A percentile compares a stretch with the other conserved stretches of the same genome.
These are phyloP conservation scores for Polylopha cassiicola DNA, from an alignment of 2,888 invertebrate genomes.

Conservation along the genomic window DNA sequence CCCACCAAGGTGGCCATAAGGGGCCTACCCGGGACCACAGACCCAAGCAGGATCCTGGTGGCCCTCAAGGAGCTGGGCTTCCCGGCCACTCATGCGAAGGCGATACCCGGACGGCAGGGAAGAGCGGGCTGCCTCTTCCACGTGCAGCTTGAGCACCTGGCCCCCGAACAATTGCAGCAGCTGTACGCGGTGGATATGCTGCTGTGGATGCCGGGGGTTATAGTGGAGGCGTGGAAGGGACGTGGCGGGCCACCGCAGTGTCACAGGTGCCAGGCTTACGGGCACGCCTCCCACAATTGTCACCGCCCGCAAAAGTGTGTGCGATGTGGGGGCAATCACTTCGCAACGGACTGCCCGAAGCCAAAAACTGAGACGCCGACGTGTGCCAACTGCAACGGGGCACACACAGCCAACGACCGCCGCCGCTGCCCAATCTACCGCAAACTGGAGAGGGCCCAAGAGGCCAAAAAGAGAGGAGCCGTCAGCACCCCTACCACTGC, in stretches of 20 bases:
- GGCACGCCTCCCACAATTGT: constrained; percentile 4
- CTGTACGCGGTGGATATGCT: neutral
- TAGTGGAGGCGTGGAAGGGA: neutral
- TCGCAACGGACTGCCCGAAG: neutral
- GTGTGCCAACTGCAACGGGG: neutral
- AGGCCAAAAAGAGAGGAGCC: too few relatives aligned
- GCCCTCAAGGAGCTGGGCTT: too few relatives aligned
- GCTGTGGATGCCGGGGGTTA: neutral
- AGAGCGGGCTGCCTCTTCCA: neutral
- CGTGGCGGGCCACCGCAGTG: neutral
- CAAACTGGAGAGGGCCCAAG: too few relatives aligned
- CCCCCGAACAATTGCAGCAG: too few relatives aligned
- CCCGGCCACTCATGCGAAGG: too few relatives aligned
- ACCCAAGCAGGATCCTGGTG: too few relatives aligned
- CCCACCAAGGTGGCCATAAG: too few relatives aligned
- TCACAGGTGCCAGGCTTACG: constrained; percentile 5
- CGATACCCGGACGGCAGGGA: neutral
- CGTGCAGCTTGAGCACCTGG: neutral
- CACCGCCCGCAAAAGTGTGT: constrained; percentile 5
- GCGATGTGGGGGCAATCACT: constrained; percentile 1
- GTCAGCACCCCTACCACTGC: too few relatives aligned
- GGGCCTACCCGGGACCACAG: too few relatives aligned
- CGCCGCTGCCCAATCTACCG: neutral
- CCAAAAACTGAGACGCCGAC: neutral
- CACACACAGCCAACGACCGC: neutral